Conservation (phyloP, 2,888 invertebrate species). For the Sarcophaga rosellei region DNA sequence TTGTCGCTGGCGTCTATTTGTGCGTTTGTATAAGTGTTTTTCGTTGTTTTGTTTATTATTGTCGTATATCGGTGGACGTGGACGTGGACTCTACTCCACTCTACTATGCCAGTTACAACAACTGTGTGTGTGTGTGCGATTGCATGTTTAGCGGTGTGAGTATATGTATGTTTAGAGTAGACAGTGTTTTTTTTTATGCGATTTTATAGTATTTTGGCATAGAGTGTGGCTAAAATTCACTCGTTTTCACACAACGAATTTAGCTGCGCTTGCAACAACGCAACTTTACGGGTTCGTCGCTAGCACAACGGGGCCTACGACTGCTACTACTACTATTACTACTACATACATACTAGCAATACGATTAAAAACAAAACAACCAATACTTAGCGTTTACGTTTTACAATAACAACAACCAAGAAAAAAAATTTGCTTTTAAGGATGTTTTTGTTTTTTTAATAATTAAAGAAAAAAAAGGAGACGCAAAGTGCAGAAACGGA, state of each 20-base stretch:
- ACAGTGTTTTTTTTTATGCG: constrained; percentile 53
- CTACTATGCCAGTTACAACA: constrained; percentile 20
- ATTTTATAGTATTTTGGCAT: constrained; percentile 65
- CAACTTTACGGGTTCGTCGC: constrained; percentile 67
- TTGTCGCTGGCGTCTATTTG: constrained; percentile 29
- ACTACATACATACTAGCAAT: not conserved
- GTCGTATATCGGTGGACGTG: no score
- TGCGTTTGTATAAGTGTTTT: constrained; percentile 47
- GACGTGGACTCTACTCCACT: constrained; percentile 23
- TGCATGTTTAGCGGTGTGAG: not conserved
- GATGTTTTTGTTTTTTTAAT: constrained; percentile 28
- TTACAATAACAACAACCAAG: constrained; percentile 30
- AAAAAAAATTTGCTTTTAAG: constrained; percentile 29
- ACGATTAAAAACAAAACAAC: not conserved
- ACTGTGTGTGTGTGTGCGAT: not conserved
- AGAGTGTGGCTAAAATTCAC: constrained; percentile 67
- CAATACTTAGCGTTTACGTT: constrained; percentile 34
- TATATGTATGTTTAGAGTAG: not conserved
- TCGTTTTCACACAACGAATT: constrained; percentile 67
- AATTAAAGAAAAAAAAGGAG: constrained; percentile 35
- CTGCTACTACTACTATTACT: constrained; percentile 24
- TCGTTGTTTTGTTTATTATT: constrained; percentile 21
- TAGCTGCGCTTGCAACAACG: constrained; percentile 69
- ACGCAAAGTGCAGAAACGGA: not conserved
- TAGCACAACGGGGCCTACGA: constrained; percentile 60